Evolutionary conservation across 2,797 vertebrate species (phyloP).

Genomic region (Gouania willdenowi): DNA sequence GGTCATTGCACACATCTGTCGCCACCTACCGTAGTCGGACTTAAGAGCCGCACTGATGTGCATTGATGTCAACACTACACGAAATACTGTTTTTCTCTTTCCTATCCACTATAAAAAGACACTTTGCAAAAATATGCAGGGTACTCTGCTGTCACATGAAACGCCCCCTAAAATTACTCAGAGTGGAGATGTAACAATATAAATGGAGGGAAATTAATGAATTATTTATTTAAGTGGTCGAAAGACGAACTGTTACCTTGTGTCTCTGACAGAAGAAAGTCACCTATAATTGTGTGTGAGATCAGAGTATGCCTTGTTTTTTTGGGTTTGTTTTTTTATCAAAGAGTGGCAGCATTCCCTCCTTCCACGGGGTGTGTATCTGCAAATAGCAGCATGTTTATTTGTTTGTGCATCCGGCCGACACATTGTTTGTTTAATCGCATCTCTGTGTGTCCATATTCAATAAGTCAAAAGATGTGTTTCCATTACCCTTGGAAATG

Average conservation of each 20-base stretch:
- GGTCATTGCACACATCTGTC: constrained; percentile 72
- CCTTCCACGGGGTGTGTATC: constrained; percentile 56
- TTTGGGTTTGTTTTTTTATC: constrained; percentile 72
- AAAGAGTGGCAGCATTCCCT: constrained; percentile 61
- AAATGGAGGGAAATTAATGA: constrained; percentile 44
- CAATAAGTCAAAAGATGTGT: no score
- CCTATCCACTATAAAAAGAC: constrained; percentile 33
- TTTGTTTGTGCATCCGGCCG: constrained; percentile 53
- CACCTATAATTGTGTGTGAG: constrained; percentile 48
- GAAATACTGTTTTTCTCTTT: constrained; percentile 26
- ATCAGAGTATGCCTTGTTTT: constrained; percentile 64
- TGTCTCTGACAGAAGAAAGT: constrained; percentile 56
- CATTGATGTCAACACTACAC: constrained; percentile 25
- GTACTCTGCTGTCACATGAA: constrained; percentile 28
- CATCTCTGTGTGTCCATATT: constrained; percentile 6
- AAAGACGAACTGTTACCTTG: constrained; percentile 61
- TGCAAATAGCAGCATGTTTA: constrained; percentile 54
- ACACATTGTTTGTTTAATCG: constrained; percentile 47
- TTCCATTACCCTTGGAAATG: no score
- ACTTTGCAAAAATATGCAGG: constrained; percentile 42
- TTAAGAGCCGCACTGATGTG: constrained; percentile 59
- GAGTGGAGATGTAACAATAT: constrained; percentile 21
- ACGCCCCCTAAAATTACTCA: constrained; percentile 17
- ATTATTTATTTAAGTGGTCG: constrained; percentile 61
- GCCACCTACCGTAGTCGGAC: constrained; percentile 50